Base-by-base conservation (phyloP, 2,113 vertebrate genomes). In the Mormoops blainvillei region DNA sequence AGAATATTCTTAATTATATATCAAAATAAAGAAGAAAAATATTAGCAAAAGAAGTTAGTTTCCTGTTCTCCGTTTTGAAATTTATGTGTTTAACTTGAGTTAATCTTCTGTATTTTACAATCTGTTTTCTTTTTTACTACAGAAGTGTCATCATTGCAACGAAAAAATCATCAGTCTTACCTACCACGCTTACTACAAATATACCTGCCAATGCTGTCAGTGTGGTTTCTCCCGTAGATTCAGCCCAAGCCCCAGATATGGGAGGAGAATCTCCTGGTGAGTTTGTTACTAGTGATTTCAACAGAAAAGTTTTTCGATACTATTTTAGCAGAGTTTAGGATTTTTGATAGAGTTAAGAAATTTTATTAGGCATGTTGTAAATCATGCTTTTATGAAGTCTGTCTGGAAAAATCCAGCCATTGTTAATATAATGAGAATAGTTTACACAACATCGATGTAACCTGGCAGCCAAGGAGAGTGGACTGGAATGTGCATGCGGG, bases 121-220 rank as follows among this genome's bases (percentile, higher is more conserved):
- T 78, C 1, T 74, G 0, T 74, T 97, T 88, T 56, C 88, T 28
- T 96, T 54, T 96, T 97, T 50, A 85, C 74, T 68, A 11, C 97
- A 99, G 99, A 98, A 99, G 99, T 95, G 99, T 99, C 3, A 96
- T 99, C 7, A 98, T 99, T 90, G 99, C 99, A n/a, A 99, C 99
- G 12, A 99, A 99, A 98, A 99, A 99, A 89, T 98, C 98, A 3
- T 31, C 96, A 18, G 1, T 98, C 78, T 92, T 98, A 33, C 84
- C 99, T 50, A 93, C 98, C 70, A 22, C 98, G 15, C 85, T 98
- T 73, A 78, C 98, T 85, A 3, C 98, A 36, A 97, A 98, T 96
- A 48, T 98, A 22, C 98, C 99, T 12, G 67, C 98, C 13, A 99
- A 99, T 94, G 98, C 99, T n/a, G 99, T 99, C 76, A 99, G 99